These are phyloP conservation scores for Papilio glaucus DNA, from an alignment of 1,140 invertebrate species.

Conservation along the genomic window DNA sequence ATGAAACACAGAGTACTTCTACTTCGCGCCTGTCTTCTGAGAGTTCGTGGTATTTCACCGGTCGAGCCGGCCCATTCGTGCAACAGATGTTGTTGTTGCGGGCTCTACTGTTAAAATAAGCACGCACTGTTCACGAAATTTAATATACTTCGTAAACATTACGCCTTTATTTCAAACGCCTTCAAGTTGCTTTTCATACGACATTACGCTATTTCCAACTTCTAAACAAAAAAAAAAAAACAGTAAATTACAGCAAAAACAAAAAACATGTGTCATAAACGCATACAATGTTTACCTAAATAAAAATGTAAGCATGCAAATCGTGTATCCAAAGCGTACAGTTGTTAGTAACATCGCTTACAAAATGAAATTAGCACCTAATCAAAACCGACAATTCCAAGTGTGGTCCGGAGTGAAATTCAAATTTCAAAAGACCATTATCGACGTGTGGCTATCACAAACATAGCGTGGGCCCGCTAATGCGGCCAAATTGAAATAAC, in stretches of 20 bases:
- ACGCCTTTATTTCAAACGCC: too few species aligned
- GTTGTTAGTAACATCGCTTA: slow-evolving; percentile 20
- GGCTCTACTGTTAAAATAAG: too few species aligned
- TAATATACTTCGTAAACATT: too few species aligned
- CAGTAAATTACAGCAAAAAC: not conserved
- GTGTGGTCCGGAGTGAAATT: slow-evolving; percentile 53
- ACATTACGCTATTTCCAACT: too few species aligned
- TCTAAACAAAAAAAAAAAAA: not conserved
- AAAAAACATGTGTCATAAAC: not conserved
- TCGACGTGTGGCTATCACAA: slow-evolving; percentile 43
- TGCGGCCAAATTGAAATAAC: slow-evolving; percentile 61
- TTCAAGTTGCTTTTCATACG: too few species aligned
- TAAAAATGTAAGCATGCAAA: slow-evolving; percentile 1
- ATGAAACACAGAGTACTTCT: too few species aligned
- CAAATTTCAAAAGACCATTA: slow-evolving; percentile 57
- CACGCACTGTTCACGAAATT: too few species aligned
- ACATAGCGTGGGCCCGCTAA: slow-evolving; percentile 55
- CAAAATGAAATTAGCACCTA: slow-evolving; percentile 40
- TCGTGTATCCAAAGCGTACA: not conserved
- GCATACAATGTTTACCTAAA: slow-evolving; percentile 4
- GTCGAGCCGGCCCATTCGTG: too few species aligned
- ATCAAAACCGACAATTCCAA: slow-evolving; percentile 43
- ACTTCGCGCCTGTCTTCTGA: too few species aligned
- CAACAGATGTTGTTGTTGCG: too few species aligned
- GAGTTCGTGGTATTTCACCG: too few species aligned